phyloP scores from a whole-genome alignment of 2,888 invertebrate genomes.

The Neoscelio sp. region DNA sequence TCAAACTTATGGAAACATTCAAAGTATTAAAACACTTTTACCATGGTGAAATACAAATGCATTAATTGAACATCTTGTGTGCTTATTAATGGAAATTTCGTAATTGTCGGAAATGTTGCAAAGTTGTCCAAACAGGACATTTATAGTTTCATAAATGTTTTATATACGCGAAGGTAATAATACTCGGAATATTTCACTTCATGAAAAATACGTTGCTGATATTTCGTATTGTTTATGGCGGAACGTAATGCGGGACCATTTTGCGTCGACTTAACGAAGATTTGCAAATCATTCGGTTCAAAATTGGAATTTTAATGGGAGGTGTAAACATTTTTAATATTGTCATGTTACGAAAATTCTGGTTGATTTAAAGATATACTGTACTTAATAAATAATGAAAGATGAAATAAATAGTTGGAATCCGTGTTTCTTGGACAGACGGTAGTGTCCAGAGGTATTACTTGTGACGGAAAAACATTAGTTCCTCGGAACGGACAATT shows the following conservation, averaged over 20 bases:
- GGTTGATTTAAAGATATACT: too few species aligned
- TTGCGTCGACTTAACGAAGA: conserved; percentile 1
- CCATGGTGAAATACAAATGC: not conserved
- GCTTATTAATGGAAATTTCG: conserved; percentile 11
- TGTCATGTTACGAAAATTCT: too few species aligned
- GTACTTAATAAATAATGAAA: conserved; percentile 19
- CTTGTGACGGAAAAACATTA: conserved; percentile 80
- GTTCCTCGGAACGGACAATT: conserved; percentile 80
- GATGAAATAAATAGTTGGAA: conserved; percentile 1
- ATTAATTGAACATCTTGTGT: conserved; percentile 12
- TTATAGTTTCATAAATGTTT: conserved; percentile 44
- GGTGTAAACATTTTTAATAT: not conserved
- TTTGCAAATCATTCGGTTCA: not conserved
- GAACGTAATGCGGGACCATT: conserved; percentile 4
- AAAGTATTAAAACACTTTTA: too few species aligned
- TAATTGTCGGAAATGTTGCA: conserved; percentile 23
- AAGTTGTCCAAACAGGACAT: conserved; percentile 20
- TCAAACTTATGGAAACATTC: too few species aligned
- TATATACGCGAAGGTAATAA: conserved; percentile 24
- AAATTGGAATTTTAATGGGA: not conserved
- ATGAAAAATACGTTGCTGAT: conserved; percentile 34
- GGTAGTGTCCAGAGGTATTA: conserved; percentile 71
- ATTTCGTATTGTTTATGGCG: conserved; percentile 11
- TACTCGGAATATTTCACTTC: conserved; percentile 11
- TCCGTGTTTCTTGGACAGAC: conserved; percentile 44